These are phyloP conservation scores for Columba guinea DNA, from an alignment of 2,797 vertebrate species.

Conservation along the genomic window DNA sequence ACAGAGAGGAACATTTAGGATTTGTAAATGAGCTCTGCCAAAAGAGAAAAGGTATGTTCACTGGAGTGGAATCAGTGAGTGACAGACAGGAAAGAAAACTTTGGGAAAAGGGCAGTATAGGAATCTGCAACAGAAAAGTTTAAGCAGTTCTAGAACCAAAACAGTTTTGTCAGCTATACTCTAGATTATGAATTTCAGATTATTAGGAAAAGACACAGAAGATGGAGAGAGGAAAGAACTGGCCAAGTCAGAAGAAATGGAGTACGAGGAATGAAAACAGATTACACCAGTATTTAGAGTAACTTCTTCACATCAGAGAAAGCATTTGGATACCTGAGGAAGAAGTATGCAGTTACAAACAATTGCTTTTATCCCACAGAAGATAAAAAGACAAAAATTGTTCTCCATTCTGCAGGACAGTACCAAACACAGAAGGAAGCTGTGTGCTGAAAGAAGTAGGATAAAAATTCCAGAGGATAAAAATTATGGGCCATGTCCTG, in stretches of 20 bases:
- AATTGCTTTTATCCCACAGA: neutral
- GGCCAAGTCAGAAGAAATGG: neutral
- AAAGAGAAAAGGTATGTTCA: constrained; percentile 42
- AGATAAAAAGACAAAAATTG: constrained; percentile 19
- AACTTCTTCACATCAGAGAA: neutral
- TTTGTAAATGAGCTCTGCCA: constrained; percentile 57
- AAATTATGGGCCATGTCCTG: neutral
- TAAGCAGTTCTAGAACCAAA: constrained; percentile 7
- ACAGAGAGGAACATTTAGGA: constrained; percentile 50
- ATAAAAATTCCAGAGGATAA: constrained; percentile 19
- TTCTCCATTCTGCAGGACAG: neutral
- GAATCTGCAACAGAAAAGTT: neutral
- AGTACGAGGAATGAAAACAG: neutral
- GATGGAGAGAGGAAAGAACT: neutral
- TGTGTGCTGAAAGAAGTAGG: neutral
- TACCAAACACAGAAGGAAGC: neutral
- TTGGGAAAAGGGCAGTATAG: neutral
- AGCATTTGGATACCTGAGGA: neutral
- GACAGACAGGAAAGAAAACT: constrained; percentile 19
- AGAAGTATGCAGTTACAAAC: neutral
- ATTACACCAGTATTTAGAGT: neutral
- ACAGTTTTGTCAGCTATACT: neutral
- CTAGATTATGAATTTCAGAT: neutral
- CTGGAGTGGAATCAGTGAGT: neutral
- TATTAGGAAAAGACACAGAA: neutral